Evolutionary conservation across 2,113 vertebrate genomes (phyloP), one percentile per base, ranked within the genome.

Genomic region (Sylvia atricapilla): DNA sequence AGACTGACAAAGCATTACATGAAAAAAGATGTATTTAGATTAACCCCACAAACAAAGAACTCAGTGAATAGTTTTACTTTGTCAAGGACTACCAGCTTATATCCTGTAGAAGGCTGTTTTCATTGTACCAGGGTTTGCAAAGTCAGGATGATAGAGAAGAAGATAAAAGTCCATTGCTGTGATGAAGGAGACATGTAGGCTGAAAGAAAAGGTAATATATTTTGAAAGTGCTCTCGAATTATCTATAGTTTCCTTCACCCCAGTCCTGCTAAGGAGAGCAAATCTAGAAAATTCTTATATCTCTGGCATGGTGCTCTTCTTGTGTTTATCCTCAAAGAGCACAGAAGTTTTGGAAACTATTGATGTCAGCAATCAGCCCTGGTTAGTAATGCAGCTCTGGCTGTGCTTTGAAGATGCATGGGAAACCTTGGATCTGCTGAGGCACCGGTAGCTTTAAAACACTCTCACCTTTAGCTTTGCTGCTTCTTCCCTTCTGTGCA

Each of bases 311-410:
- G 60, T 75, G 17, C 15, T 92, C 15, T 84, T 46, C 47, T 49
- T 77, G n/a, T 70, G 63, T 77, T 93, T 87, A 68, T 94, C 24
- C 64, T 91, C 55, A 84, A 85, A 88, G 78, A 87, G 73, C 23
- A 47, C 13, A 52, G 21, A 73, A 78, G 39, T 81, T 73, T 87
- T 84, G 44, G 58, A 70, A 92, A 62, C 17, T 67, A 44, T n/a
- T 63, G 43, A 50, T 78, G 74, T 75, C 64, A 59, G 33, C 62
- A 78, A 52, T 82, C 56, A 67, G 1, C 15, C 62, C 58, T 47
- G 13, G 52, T 59, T 79, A 63, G 75, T 43, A 76, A 75, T 60
- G 73, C 1, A 4, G 59, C 74, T 70, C 59, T 25, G 35, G 6
- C 75, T 85, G 58, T 63, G 27, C 70, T 94, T 88, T 92, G 86